phyloP scores from a whole-genome alignment of 1,140 invertebrate species.

The Bursaphelenchus mucronatus region DNA sequence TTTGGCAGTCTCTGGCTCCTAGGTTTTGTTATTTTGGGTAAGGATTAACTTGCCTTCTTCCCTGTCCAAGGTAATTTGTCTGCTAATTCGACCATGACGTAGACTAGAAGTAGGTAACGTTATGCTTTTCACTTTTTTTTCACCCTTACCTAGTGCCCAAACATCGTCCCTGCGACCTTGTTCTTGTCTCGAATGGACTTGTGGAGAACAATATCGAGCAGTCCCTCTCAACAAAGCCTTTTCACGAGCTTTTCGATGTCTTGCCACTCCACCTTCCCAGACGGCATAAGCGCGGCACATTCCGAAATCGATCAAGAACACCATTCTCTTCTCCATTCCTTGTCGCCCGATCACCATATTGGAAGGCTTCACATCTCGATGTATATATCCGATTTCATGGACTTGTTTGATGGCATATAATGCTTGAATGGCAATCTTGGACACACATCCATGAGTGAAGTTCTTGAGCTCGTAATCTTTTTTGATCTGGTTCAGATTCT shows the following conservation, averaged over 20 bases:
- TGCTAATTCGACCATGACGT: constrained; percentile 16
- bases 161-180: constrained; percentile 47
- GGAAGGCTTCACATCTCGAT: constrained; percentile 25
- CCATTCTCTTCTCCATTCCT: constrained; percentile 17
- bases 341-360: constrained; percentile 12
- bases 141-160: constrained; percentile 45
- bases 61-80: constrained; percentile 19
- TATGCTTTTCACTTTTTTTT: too few species aligned
- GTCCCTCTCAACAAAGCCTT: constrained; percentile 17
- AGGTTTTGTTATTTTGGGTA: not conserved
- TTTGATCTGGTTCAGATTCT: constrained; percentile 20
- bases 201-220: constrained; percentile 35
- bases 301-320: constrained; percentile 21
- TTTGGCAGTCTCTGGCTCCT: constrained; percentile 12
- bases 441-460: constrained; percentile 14
- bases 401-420: constrained; percentile 23
- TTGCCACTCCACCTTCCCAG: constrained; percentile 18
- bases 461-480: constrained; percentile 16
- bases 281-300: constrained; percentile 16
- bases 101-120: not conserved
- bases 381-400: constrained; percentile 25
- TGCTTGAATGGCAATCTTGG: constrained; percentile 18
- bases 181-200: constrained; percentile 38
- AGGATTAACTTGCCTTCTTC: constrained; percentile 1
- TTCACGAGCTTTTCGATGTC: constrained; percentile 20